A percentile compares a stretch with the other conserved stretches of the same genome.
Conservation (phyloP, 2,888 invertebrate genomes). For the Phyllotreta striolata region DNA sequence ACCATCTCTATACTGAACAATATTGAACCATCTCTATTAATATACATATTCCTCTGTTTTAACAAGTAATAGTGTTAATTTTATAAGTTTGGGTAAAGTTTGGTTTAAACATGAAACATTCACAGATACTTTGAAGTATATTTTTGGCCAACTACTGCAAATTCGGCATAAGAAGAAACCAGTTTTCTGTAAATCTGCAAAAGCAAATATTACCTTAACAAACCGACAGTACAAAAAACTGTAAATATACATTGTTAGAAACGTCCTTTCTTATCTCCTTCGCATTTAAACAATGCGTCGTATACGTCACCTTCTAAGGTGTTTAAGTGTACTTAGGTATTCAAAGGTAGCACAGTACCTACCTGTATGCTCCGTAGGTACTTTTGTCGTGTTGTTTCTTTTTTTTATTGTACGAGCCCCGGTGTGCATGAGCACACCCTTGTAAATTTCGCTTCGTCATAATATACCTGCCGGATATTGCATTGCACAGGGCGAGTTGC, state of each 20-base stretch:
- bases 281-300: conserved; percentile 16
- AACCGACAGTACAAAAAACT: not conserved
- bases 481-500: not conserved
- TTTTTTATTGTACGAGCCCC: conserved; percentile 18
- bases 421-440: conserved; percentile 30
- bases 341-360: conserved; percentile 30
- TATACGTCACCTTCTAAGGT: conserved; percentile 23
- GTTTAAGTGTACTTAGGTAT: conserved; percentile 31
- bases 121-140: too few relatives aligned
- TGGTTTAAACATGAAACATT: too few relatives aligned
- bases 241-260: conserved; percentile 11
- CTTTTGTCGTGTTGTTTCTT: conserved; percentile 12
- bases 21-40: too few relatives aligned
- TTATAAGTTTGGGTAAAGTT: too few relatives aligned
- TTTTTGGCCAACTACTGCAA: not conserved
- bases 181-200: not conserved
- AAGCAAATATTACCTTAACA: conserved; percentile 12
- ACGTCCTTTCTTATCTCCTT: conserved; percentile 19
- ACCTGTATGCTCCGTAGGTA: conserved; percentile 23
- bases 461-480: conserved; percentile 33
- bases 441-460: conserved; percentile 35
- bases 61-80: too few relatives aligned
- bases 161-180: not conserved
- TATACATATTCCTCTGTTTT: too few relatives aligned
- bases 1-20: too few relatives aligned